Evolutionary conservation across 2,113 vertebrate genomes (phyloP).

Genomic region (Catagonus wagneri): DNA sequence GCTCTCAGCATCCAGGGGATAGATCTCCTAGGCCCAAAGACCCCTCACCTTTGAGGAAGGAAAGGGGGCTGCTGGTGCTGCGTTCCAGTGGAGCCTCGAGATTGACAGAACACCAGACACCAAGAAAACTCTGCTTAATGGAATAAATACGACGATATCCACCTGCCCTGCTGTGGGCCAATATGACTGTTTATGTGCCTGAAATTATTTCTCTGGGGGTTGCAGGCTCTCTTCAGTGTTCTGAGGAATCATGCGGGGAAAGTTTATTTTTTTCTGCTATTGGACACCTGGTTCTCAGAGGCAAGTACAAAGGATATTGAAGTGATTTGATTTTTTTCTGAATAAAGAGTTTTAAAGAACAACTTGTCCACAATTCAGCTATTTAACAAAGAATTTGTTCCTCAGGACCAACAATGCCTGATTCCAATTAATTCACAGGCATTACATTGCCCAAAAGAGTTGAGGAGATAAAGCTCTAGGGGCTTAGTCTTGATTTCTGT

Average conservation of each 20-base stretch:
- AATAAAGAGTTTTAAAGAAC: constrained; percentile 41
- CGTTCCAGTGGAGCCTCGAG: constrained; percentile 11
- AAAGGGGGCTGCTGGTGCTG: not conserved
- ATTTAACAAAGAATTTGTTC: not conserved
- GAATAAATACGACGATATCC: not conserved
- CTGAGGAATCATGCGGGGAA: not conserved
- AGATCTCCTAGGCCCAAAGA: not conserved
- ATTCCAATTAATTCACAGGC: not conserved
- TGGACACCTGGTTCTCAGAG: not conserved
- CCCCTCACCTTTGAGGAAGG: not conserved
- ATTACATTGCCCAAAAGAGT: not conserved
- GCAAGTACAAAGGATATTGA: not conserved
- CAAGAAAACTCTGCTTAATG: constrained; percentile 26
- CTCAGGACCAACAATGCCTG: not conserved
- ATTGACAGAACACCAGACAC: not conserved
- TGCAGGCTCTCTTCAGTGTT: not conserved
- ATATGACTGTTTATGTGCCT: not conserved
- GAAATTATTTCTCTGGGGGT: constrained; percentile 26
- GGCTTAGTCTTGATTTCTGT: not conserved
- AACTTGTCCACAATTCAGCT: not conserved
- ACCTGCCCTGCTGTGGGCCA: not conserved
- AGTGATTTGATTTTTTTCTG: not conserved
- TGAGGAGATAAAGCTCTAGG: not conserved
- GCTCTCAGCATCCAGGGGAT: constrained; percentile 41
- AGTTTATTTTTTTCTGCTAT: not conserved